Base-by-base conservation (phyloP, 2,888 invertebrate genomes). In the Cosmorhoe ocellata region DNA sequence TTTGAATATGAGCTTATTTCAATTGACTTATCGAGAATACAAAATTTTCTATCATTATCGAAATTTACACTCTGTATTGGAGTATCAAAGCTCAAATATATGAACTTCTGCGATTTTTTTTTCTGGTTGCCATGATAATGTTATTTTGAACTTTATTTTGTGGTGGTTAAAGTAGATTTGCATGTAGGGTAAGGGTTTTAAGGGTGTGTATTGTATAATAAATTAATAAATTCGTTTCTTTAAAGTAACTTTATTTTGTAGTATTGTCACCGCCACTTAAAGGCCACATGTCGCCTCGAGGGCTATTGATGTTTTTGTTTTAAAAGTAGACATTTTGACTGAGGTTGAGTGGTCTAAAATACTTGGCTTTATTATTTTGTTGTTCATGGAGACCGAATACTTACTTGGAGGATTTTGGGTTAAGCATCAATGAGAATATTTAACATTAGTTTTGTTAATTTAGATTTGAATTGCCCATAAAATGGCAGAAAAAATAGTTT, bases 201-300 rank as follows among this genome's bases (percentile, higher is more conserved):
- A 73, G 69, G 74, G 66, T 64, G 59, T 14, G 58, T 36, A 64
- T 70, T 63, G 57, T 59, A 54, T 64, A 54, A 61, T 66, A 75
- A 77, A 80, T 81, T 81, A 80, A 76, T 78, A 80, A 67, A 67
- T 84, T 84, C 68, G 74, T 76, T 78, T 84, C 80, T 77, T 77
- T 80, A 82, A 83, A 81, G 84, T 89, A 84, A 84, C 83, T 80
- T 74, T 88, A 88, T 88, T 89, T 88, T n/a, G 85, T 87, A 81
- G 80, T 81, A 85, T 84, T 89, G 89, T 89, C 89, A 86, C 86
- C 84, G 77, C 84, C 87, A 88, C 89, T 89, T 87, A 82, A 79
- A 74, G 76, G 88, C 87, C 89, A 90, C 89, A 90, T 90, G 89
- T 89, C 89, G 86, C 81, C 77, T 82, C 56, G 63, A 90, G 89